Conservation (phyloP, 2,888 invertebrate genomes). For the Cosmorhoe ocellata region DNA sequence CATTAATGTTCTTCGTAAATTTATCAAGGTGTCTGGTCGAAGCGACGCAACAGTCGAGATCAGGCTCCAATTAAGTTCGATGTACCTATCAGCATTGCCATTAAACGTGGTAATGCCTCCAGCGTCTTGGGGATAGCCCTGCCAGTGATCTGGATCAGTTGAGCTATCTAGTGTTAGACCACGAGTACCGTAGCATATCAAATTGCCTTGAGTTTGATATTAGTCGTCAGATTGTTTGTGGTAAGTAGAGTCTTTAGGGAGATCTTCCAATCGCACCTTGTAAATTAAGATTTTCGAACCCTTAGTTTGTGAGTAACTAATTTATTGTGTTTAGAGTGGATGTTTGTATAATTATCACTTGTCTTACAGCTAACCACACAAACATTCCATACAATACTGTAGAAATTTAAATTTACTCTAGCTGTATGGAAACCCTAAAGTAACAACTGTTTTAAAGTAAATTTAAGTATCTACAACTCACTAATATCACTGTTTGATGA, state of each 20-base stretch:
- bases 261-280: slow-evolving; percentile 63
- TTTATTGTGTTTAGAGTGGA: slow-evolving; percentile 35
- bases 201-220: slow-evolving; percentile 41
- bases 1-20: too few species aligned
- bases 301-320: slow-evolving; percentile 44
- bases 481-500: slow-evolving; percentile 42
- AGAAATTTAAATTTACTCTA: slow-evolving; percentile 52
- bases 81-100: too few species aligned
- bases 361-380: slow-evolving; percentile 34
- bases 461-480: slow-evolving; percentile 45
- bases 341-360: slow-evolving; percentile 44
- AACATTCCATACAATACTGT: slow-evolving; percentile 56
- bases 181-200: slow-evolving; percentile 65
- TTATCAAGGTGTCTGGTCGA: too few species aligned
- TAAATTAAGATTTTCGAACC: slow-evolving; percentile 55
- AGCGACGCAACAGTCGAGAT: too few species aligned
- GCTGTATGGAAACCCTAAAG: slow-evolving; percentile 3
- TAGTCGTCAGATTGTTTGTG: slow-evolving; percentile 55
- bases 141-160: too few species aligned
- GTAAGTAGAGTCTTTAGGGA: slow-evolving; percentile 68
- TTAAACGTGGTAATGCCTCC: slow-evolving; percentile 23
- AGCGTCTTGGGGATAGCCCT: too few species aligned
- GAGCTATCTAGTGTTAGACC: slow-evolving; percentile 35
- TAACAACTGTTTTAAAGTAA: slow-evolving; percentile 32
- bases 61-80: too few species aligned